phyloP scores from a whole-genome alignment of 2,888 invertebrate species.

The Syrphus vitripennis region DNA sequence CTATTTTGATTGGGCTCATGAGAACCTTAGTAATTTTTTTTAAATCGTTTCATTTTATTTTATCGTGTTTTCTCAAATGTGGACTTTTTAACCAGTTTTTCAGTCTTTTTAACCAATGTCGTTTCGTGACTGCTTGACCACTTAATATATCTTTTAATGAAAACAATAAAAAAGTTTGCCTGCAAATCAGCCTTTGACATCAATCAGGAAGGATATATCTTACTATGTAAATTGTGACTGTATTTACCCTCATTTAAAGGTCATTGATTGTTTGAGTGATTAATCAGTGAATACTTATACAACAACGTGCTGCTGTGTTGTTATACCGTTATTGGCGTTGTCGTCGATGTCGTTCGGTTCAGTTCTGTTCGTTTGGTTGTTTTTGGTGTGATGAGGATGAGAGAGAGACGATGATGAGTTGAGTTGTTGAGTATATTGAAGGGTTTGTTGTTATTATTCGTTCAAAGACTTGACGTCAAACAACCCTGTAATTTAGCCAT shows the following conservation, averaged over 20 bases:
- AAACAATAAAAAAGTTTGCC: neutral
- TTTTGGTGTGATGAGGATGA: neutral
- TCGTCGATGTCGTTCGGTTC: neutral
- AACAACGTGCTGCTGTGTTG: conserved; percentile 4
- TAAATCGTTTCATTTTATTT: too few relatives aligned
- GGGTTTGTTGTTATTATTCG: conserved; percentile 22
- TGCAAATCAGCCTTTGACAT: neutral
- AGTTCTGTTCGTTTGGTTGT: neutral
- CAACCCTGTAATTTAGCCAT: conserved; percentile 33
- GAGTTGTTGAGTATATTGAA: conserved; percentile 24
- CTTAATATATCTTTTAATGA: too few relatives aligned
- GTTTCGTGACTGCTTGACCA: too few relatives aligned
- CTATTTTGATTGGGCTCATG: too few relatives aligned
- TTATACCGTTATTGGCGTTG: conserved; percentile 13
- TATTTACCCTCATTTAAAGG: conserved; percentile 65
- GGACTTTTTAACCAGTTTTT: too few relatives aligned
- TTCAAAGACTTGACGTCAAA: conserved; percentile 10
- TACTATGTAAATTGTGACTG: conserved; percentile 59
- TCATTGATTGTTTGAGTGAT: conserved; percentile 68
- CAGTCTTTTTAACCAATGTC: too few relatives aligned
- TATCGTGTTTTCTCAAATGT: too few relatives aligned
- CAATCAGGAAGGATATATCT: conserved; percentile 30
- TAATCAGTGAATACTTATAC: conserved; percentile 52
- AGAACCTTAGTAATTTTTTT: too few relatives aligned
- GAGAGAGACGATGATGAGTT: conserved; percentile 11